Base-by-base conservation (phyloP, 30 jellyfish, hydroid and myxozoan genomes). In the Catostylus mosaicus region DNA sequence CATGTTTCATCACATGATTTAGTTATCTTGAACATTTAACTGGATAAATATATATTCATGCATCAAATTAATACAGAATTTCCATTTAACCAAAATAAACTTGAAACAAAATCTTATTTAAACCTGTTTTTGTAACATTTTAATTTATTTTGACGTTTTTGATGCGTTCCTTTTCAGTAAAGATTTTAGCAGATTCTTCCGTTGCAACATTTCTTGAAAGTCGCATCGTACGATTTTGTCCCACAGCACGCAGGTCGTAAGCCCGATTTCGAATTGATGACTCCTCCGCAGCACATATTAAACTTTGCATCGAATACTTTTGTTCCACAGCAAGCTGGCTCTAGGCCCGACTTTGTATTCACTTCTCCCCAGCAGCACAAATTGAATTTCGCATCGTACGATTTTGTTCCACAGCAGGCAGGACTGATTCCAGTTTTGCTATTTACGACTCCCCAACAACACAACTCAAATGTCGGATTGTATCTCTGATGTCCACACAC, bases 281-380 rank as follows among this genome's bases (percentile, higher is more conserved):
- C 88, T 18, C 88, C 88, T 3, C 23, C 19, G 61, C 88, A 77
- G 30, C 88, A 77, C 45, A 54, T 52, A 1, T 33, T 24, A 30
- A 77, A 77, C 20, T 37, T 38, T 27, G 78, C 72, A 46, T 78
- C 80, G 56, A 32, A 78, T 26, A 32, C 12, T 60, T 30, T 37
- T n/a, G 70, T 78, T 22, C 72, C 70, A 64, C 89, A 78, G 72
- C 89, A 78, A 19, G 80, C 65, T 34, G 80, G 80, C 11, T 10
- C 3, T 16, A 78, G 46, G 24, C 89, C 89, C 1, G 88, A 59
- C 34, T 31, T 78, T 19, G 80, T 9, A 27, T 38, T 47, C 3
- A 75, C 62, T 20, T 7, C 65, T 6, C 87, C 62, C 8, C 59
- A 20, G 60, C 87, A 75, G 18, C 87, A 54, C 30, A 75, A 30